Percentiles rank a stretch among this genome's conserved stretches.
Conservation (phyloP, 2,888 invertebrate species). For the Odontocolon sp. region DNA sequence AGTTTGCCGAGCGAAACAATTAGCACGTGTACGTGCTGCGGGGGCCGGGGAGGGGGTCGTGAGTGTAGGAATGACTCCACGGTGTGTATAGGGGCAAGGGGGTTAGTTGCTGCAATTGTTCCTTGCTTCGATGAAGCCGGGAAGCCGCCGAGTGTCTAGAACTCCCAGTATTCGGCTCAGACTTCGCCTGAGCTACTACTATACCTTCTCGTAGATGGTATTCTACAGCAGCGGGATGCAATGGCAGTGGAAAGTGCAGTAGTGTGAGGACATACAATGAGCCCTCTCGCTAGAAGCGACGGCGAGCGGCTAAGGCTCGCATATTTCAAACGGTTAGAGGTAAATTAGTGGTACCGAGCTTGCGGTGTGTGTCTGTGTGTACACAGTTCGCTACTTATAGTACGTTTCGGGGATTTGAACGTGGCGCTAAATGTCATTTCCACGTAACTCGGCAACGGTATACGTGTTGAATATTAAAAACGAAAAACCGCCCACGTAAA, state of each 20-base stretch:
- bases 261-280: conserved; percentile 1
- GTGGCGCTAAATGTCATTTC: neutral
- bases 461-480: neutral
- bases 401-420: neutral
- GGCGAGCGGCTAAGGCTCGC: neutral
- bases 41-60: conserved; percentile 27
- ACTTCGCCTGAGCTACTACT: conserved; percentile 17
- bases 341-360: neutral
- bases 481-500: too few relatives aligned
- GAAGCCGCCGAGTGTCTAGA: conserved; percentile 40
- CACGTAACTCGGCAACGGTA: neutral
- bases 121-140: conserved; percentile 37
- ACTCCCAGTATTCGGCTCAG: conserved; percentile 12
- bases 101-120: conserved; percentile 39
- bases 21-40: conserved; percentile 49
- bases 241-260: conserved; percentile 14
- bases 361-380: neutral
- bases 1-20: conserved; percentile 52
- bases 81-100: neutral
- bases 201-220: conserved; percentile 14
- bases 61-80: conserved; percentile 27
- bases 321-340: neutral
- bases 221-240: neutral
- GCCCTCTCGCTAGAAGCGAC: neutral
- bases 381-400: too few relatives aligned